Percentiles rank a stretch among this genome's conserved stretches.
These are phyloP conservation scores for Pristiophorus japonicus DNA, from an alignment of 2,113 vertebrate species.

Conservation along the genomic window DNA sequence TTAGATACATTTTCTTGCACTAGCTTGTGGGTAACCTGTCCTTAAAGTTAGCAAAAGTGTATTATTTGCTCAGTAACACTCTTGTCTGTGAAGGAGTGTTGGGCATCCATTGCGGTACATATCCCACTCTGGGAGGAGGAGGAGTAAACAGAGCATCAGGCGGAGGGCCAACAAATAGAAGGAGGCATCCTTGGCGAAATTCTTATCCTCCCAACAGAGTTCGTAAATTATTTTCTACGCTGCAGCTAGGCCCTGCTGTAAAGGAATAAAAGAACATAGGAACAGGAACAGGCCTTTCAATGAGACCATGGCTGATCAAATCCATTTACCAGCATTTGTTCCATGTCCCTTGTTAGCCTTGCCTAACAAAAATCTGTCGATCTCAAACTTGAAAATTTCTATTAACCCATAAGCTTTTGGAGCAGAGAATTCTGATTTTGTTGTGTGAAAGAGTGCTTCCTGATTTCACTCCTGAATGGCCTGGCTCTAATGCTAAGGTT, in stretches of 20 bases:
- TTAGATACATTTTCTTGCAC: background rate
- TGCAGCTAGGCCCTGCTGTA: background rate
- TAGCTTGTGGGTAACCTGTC: background rate
- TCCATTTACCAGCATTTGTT: background rate
- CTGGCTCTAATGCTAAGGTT: background rate
- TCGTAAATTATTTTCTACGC: background rate
- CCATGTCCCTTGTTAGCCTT: background rate
- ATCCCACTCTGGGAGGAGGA: background rate
- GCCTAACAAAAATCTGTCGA: background rate
- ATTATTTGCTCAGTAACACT: background rate
- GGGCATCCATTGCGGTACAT: background rate
- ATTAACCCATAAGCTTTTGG: background rate
- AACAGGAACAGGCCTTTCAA: background rate
- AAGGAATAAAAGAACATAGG: background rate
- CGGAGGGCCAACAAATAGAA: background rate
- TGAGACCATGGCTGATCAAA: too few relatives aligned
- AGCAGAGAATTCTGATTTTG: background rate
- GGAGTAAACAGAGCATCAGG: background rate
- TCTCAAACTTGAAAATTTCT: background rate
- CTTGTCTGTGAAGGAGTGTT: background rate
- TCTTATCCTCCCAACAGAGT: background rate
- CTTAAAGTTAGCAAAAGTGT: background rate
- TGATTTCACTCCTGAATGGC: background rate
- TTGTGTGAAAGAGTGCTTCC: background rate
- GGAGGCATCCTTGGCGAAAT: background rate